Evolutionary conservation across 2,113 vertebrate species (phyloP), one percentile per base, ranked within the genome.

Genomic region (Muscicapa adusta): DNA sequence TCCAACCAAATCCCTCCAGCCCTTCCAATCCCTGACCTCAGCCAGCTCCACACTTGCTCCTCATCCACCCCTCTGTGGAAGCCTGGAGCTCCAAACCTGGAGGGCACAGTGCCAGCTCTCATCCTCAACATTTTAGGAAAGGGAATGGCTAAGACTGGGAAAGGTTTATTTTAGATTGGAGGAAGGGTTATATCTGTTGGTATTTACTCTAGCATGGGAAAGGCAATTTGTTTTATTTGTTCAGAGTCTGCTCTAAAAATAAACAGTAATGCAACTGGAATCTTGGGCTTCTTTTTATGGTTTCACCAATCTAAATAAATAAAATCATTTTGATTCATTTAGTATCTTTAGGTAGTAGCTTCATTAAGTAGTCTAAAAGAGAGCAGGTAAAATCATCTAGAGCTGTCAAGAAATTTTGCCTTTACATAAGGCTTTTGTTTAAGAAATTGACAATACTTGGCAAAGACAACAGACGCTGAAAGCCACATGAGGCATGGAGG

Each of bases 131-230:
- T 80, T 93, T 80, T 80, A 88, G 67, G 75, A 86, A 93, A 92
- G 24, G 18, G 63, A 88, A 62, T 0, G 0, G 38, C 29, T 83
- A 58, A 43, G 47, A n/a, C 6, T 77, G 38, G 51, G 34, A 88
- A 91, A 92, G 47, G 60, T 62, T 86, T 85, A 19, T 83, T 93
- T 90, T 76, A 74, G 51, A 31, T 14, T 92, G 61, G 29, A 80
- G 23, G 16, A 77, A 62, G 12, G 8, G 8, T 70, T 92, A 6
- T 70, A 54, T 86, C 75, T 94, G 60, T 38, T 88, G 42, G 63
- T 42, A 92, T 94, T 94, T 82, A 57, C 18, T 79, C 58, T 66
- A 76, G 42, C 78, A 33, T 70, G 82, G 71, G 78, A 93, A 95
- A 75, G 71, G 29, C 58, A 83, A 62, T 83, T 85, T 76, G 40